Evolutionary conservation across 2,888 invertebrate species (phyloP).

Genomic region (Achlya flavicornis): DNA sequence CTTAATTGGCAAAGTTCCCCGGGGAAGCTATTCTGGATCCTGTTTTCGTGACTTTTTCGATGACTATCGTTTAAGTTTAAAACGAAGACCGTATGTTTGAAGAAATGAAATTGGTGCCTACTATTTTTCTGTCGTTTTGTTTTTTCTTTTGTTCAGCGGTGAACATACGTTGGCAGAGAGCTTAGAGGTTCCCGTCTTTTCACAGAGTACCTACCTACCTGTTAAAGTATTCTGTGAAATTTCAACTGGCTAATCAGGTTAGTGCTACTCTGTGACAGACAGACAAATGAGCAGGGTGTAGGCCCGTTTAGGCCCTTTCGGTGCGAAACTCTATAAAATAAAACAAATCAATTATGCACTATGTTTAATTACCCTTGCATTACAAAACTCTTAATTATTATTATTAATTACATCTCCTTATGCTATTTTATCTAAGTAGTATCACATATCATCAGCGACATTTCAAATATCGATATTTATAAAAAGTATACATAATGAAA

Average conservation of each 20-base stretch:
- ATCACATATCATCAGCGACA: constrained; percentile 80
- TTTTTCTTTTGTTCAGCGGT: neutral
- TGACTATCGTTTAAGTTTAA: neutral
- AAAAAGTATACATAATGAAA: constrained; percentile 20
- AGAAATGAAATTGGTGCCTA: neutral
- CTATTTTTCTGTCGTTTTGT: neutral
- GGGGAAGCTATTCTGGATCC: constrained; percentile 39
- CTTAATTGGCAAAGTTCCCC: constrained; percentile 74
- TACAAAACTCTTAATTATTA: constrained; percentile 33
- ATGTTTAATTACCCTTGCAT: constrained; percentile 47
- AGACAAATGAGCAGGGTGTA: too few relatives aligned
- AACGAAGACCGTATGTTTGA: neutral
- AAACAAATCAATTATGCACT: constrained; percentile 35
- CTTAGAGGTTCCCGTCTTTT: too few relatives aligned
- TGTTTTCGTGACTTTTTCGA: constrained; percentile 31
- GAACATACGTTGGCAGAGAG: too few relatives aligned
- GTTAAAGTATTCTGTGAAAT: too few relatives aligned
- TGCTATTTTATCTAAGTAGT: constrained; percentile 69
- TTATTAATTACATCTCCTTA: constrained; percentile 37
- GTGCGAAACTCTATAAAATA: constrained; percentile 25
- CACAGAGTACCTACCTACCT: too few relatives aligned
- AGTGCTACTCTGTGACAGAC: too few relatives aligned
- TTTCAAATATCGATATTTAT: constrained; percentile 40
- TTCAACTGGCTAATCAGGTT: too few relatives aligned
- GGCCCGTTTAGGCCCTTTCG: too few relatives aligned